Evolutionary conservation across 2,113 vertebrate species (phyloP), one percentile per base, ranked within the genome.

Genomic region (Platysternon megacephalum): DNA sequence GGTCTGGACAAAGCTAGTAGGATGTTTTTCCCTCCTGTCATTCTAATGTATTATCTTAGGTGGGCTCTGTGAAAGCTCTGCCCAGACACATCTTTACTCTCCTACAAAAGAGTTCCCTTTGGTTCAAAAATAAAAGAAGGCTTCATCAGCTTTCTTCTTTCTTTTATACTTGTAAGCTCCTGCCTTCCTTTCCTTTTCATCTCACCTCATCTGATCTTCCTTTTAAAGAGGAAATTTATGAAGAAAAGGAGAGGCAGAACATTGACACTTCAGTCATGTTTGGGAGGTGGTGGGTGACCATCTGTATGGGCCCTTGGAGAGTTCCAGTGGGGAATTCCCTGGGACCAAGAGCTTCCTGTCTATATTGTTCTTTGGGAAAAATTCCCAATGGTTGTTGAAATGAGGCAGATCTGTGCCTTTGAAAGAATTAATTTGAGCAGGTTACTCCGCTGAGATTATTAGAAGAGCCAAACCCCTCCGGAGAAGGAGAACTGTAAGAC

Each of bases 111-210:
- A 88, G 48, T 58, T 93, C 10, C 51, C 44, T 22, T 58, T 96
- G 28, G 8, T 58, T 95, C 52, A 93, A 68, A 92, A 91, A 86
- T 76, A 49, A 95, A 96, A 94, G 6, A 7, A 82, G 8, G 2
- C 7, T 90, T 93, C 28, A 87, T 83, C 7, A 84, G 35, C 0
- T 80, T 79, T n/a, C 35, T 11, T 56, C 5, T 55, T 74, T 51
- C 53, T 86, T 72, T 3, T 21, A 39, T 80, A 4, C 13, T 72
- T 3, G 1, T 78, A 89, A 76, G 28, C 55, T 90, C 2, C 42
- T 68, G 22, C 52, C 5, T 84, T 68, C 11, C 9, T 79, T 79
- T 8, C 1, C 90, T 78, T 90, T 79, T 16, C 86, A 82, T 13
- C 7, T 51, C 51, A 19, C 17, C 51, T 53, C 21, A 53, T 8